These are phyloP conservation scores for Linurgus olivaceus DNA, from an alignment of 2,797 vertebrate genomes.

Conservation along the genomic window DNA sequence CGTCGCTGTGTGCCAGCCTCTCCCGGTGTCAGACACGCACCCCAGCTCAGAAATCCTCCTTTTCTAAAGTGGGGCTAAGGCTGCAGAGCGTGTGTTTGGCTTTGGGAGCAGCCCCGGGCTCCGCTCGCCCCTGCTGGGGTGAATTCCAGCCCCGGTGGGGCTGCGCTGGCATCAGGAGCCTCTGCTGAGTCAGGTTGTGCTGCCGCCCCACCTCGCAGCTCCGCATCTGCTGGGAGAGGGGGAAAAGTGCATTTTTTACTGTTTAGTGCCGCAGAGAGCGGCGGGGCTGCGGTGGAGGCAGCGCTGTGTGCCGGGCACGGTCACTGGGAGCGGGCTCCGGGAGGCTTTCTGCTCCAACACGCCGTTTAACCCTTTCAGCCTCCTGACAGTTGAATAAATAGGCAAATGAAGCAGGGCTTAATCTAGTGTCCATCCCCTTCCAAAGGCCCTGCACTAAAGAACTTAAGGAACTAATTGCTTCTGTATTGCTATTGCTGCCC, in stretches of 20 bases:
- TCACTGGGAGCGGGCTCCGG: background rate
- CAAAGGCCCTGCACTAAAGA: constrained; percentile 4
- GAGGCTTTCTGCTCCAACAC: constrained; percentile 8
- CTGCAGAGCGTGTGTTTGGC: background rate
- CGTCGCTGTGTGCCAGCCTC: background rate
- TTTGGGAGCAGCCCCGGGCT: background rate
- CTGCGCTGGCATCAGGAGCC: background rate
- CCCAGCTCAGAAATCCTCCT: background rate
- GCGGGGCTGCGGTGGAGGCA: background rate
- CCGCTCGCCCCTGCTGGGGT: background rate
- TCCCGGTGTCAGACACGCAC: accelerated
- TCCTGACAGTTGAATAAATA: constrained; percentile 36
- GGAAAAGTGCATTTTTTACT: background rate
- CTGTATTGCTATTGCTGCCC: constrained; percentile 6
- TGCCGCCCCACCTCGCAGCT: background rate
- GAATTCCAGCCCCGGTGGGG: background rate
- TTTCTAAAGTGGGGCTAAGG: background rate
- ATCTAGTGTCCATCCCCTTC: constrained; percentile 26
- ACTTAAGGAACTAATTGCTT: constrained; percentile 47
- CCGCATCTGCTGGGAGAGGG: background rate
- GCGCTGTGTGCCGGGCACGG: background rate
- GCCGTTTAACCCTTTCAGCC: constrained; percentile 29
- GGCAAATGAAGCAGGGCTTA: constrained; percentile 49
- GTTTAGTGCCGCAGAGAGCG: background rate
- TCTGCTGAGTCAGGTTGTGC: constrained; percentile 58